Evolutionary conservation across 2,888 invertebrate genomes (phyloP).

Genomic region (Drosophila ochracea): DNA sequence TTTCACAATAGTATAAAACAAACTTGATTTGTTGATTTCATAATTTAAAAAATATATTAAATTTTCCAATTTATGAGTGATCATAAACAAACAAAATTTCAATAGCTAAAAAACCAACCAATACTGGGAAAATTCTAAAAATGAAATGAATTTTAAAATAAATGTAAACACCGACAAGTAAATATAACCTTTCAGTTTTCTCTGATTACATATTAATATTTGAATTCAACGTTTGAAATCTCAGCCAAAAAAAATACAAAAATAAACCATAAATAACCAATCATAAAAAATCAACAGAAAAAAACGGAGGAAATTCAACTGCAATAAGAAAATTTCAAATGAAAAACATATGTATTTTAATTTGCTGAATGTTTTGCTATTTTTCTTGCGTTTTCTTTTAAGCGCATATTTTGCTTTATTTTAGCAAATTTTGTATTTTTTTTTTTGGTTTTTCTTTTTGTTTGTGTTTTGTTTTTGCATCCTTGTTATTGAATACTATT

Average conservation of each 20-base stretch:
- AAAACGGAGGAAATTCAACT: conserved; percentile 19
- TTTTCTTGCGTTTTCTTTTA: conserved; percentile 20
- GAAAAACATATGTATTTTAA: conserved; percentile 6
- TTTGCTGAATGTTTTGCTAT: conserved; percentile 17
- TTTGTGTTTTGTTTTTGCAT: conserved; percentile 40
- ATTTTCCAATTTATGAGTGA: background rate
- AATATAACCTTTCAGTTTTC: background rate
- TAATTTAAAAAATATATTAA: background rate
- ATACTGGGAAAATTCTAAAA: background rate
- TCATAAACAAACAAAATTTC: background rate
- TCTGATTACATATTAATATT: background rate
- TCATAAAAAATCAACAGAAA: conserved; percentile 19
- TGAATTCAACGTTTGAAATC: conserved; percentile 28
- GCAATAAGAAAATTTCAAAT: conserved; percentile 29
- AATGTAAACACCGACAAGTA: background rate
- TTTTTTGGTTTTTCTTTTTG: conserved; percentile 18
- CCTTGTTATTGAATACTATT: conserved; percentile 67
- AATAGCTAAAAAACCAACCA: background rate
- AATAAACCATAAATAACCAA: conserved; percentile 53
- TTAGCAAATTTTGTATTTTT: conserved; percentile 7
- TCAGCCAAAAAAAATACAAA: conserved; percentile 22
- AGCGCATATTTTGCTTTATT: conserved; percentile 32
- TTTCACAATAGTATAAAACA: no score
- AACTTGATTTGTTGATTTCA: background rate
- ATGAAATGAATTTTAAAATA: background rate